These are phyloP conservation scores for Muscicapa striata DNA, from an alignment of 2,797 vertebrate species.

Conservation along the genomic window DNA sequence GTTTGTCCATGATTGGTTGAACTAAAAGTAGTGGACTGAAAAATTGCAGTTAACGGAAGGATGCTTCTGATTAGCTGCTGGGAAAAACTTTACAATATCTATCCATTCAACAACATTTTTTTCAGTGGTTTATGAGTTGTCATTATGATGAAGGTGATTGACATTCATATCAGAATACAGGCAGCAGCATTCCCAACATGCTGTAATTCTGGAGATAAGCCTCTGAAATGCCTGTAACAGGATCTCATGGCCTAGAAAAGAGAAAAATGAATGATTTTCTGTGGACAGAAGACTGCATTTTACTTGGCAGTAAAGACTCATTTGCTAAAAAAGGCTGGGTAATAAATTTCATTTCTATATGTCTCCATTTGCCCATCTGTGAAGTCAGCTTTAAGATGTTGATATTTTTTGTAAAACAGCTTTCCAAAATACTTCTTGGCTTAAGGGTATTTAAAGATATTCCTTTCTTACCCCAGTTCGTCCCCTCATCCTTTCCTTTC, in stretches of 20 bases:
- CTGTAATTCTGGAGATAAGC: neutral
- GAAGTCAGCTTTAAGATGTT: neutral
- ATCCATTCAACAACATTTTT: neutral
- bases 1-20: neutral
- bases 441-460: neutral
- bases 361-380: neutral
- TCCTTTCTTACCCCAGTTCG: neutral
- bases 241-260: neutral
- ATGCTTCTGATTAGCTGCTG: neutral
- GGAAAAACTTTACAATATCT: neutral
- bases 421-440: neutral
- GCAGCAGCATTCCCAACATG: neutral
- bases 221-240: neutral
- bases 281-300: neutral
- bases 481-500: neutral
- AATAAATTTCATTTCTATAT: neutral
- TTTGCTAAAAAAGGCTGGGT: neutral
- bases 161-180: neutral
- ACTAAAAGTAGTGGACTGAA: neutral
- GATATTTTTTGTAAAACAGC: neutral
- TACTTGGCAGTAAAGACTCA: neutral
- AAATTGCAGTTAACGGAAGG: neutral
- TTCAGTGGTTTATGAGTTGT: neutral
- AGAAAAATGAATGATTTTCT: neutral
- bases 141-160: neutral